Conservation (phyloP, 2,113 vertebrate genomes). For the Oplegnathus fasciatus region DNA sequence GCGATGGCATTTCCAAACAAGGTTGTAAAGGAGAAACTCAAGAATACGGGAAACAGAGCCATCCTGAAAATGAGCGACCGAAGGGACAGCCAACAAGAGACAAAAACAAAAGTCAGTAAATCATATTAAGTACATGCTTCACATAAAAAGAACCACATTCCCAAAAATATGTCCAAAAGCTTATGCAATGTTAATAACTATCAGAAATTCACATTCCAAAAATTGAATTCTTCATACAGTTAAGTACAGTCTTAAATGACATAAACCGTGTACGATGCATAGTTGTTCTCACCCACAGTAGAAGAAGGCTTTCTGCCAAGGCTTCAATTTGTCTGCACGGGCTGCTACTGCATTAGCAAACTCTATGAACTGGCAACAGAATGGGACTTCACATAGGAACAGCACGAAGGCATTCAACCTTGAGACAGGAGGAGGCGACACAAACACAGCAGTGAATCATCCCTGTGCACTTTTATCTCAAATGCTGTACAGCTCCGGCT, state of each 20-base stretch:
- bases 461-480: neutral
- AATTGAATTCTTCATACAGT: neutral
- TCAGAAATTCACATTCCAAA: conserved; percentile 2
- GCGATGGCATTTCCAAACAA: conserved; percentile 94
- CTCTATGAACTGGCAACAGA: conserved; percentile 98
- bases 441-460: conserved; percentile 6
- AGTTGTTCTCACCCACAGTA: conserved; percentile 92
- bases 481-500: neutral
- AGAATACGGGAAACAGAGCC: conserved; percentile 90
- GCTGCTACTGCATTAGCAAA: conserved; percentile 90
- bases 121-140: neutral
- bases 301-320: conserved; percentile 96
- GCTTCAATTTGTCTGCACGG: conserved; percentile 88
- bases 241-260: neutral
- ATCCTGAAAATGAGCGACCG: conserved; percentile 84
- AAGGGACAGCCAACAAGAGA: neutral
- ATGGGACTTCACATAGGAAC: conserved; percentile 95
- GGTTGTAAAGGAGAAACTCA: conserved; percentile 93
- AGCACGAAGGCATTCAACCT: conserved; percentile 93
- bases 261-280: neutral
- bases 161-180: neutral
- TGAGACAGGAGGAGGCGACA: conserved; percentile 35
- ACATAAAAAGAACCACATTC: neutral
- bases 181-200: conserved; percentile 2
- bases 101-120: conserved; percentile 25